Conservation (phyloP, 2,113 vertebrate genomes). For the Cephalopterus ornatus region DNA sequence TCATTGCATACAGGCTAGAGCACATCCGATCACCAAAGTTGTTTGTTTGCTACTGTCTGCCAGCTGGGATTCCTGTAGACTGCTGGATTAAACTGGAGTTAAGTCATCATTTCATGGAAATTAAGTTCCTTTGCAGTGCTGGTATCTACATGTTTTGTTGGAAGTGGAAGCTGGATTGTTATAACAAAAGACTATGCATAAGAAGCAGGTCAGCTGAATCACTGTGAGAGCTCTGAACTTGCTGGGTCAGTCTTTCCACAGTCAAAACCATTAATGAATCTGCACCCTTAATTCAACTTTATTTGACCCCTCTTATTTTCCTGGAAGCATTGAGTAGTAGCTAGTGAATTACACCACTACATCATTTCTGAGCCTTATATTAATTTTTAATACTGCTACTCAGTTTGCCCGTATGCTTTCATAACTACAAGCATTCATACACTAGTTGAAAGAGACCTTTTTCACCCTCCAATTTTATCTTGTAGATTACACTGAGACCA, state of each 20-base stretch:
- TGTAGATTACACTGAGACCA: background rate
- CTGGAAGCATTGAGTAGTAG: background rate
- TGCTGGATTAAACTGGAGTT: background rate
- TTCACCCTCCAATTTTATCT: background rate
- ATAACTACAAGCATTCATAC: background rate
- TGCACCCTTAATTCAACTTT: background rate
- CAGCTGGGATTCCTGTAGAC: background rate
- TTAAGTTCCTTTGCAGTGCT: background rate
- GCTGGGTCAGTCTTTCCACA: background rate
- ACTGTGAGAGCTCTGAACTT: background rate
- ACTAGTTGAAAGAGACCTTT: background rate
- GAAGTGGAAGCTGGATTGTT: background rate
- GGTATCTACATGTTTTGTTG: background rate
- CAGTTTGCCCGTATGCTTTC: background rate
- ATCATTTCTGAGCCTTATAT: background rate
- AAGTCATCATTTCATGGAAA: background rate
- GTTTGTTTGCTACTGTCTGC: background rate
- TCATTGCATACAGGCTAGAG: background rate
- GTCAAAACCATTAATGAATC: background rate
- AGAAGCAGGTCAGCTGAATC: background rate
- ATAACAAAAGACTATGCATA: background rate
- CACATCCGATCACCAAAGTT: background rate
- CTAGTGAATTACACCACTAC: background rate
- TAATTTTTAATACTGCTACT: background rate
- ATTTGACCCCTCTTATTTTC: background rate